Percentiles rank a stretch among this genome's conserved stretches.
These are phyloP conservation scores for Ligdia adustata DNA, from an alignment of 2,888 invertebrate genomes.

Conservation along the genomic window DNA sequence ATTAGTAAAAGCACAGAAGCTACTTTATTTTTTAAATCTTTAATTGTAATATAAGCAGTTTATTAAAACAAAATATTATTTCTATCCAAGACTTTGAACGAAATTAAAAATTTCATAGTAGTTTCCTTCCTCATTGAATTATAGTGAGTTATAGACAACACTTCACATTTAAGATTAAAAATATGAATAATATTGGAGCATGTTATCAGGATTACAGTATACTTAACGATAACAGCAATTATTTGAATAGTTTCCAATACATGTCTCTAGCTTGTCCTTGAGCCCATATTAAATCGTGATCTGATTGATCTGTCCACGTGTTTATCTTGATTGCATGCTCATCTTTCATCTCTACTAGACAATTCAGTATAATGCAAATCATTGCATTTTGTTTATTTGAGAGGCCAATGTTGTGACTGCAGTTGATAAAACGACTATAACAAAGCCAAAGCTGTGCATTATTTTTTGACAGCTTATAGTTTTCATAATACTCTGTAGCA, in stretches of 20 bases:
- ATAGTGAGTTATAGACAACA: not conserved
- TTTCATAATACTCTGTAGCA: not conserved
- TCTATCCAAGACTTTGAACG: too few species aligned
- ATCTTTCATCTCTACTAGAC: not conserved
- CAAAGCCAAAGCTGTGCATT: not conserved
- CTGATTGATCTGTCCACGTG: not conserved
- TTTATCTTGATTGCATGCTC: not conserved
- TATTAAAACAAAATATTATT: too few species aligned
- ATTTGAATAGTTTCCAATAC: not conserved
- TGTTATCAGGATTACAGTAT: not conserved
- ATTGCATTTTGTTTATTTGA: not conserved
- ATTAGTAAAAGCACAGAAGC: too few species aligned
- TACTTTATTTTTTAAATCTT: too few species aligned
- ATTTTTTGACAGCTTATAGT: not conserved
- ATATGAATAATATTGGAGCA: not conserved
- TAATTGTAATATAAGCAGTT: too few species aligned
- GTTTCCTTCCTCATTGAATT: not conserved
- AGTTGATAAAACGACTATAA: not conserved
- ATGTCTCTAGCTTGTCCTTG: not conserved
- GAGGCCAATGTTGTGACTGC: not conserved
- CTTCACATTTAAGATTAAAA: not conserved
- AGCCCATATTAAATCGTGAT: constrained; percentile 1
- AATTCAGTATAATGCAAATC: not conserved
- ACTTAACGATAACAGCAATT: too few species aligned
- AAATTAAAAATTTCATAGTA: not conserved